phyloP scores from a whole-genome alignment of 1,140 invertebrate species.

The Drosophila lowei region DNA sequence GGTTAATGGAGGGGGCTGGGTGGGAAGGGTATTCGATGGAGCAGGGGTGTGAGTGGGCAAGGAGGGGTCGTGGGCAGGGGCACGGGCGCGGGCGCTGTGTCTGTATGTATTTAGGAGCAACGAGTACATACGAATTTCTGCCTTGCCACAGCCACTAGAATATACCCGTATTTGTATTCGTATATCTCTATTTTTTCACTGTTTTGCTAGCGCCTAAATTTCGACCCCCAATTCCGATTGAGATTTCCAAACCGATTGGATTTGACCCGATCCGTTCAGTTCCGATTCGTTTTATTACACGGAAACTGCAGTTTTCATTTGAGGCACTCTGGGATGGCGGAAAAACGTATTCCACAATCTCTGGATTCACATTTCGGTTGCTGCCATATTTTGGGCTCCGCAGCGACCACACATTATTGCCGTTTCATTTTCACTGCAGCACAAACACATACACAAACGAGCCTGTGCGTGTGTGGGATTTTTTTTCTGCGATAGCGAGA shows the following conservation, averaged over 20 bases:
- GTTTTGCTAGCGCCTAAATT: slow-evolving; percentile 47
- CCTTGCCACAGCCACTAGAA: slow-evolving; percentile 64
- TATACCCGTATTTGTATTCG: slow-evolving; percentile 55
- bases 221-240: background rate
- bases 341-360: slow-evolving; percentile 39
- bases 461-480: slow-evolving; percentile 8
- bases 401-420: slow-evolving; percentile 64
- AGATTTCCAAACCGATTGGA: too few species aligned
- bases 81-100: slow-evolving; percentile 17
- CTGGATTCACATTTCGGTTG: slow-evolving; percentile 34
- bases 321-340: slow-evolving; percentile 1
- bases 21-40: slow-evolving; percentile 19
- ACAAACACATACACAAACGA: slow-evolving; percentile 1
- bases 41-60: slow-evolving; percentile 2
- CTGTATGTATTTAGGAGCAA: slow-evolving; percentile 71
- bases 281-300: slow-evolving; percentile 2
- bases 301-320: slow-evolving; percentile 33
- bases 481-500: slow-evolving; percentile 56
- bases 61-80: slow-evolving; percentile 4
- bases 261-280: background rate
- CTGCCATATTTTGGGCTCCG: slow-evolving; percentile 42
- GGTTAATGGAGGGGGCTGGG: background rate
- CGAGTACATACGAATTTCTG: slow-evolving; percentile 77
- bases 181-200: slow-evolving; percentile 33
- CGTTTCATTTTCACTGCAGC: slow-evolving; percentile 57